These are phyloP conservation scores for Epinephelus cyanopodus DNA, from an alignment of 2,113 vertebrate genomes.

Conservation along the genomic window DNA sequence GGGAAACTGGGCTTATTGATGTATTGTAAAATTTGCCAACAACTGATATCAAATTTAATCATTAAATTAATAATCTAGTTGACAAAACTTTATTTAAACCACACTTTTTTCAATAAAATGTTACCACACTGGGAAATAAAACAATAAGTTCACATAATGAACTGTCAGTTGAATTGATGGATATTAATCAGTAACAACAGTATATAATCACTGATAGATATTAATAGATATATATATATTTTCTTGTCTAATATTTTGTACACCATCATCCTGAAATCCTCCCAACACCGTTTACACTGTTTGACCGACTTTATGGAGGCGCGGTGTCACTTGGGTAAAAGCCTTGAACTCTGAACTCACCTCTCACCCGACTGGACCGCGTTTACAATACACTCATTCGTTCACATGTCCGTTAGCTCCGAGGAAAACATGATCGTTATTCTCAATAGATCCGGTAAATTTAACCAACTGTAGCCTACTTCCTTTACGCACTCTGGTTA, in stretches of 20 bases:
- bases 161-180: neutral
- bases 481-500: neutral
- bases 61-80: neutral
- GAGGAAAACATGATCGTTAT: neutral
- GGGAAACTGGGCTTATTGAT: too few species aligned
- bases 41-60: neutral
- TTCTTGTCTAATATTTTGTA: neutral
- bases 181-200: neutral
- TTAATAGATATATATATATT: too few species aligned
- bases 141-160: too few species aligned
- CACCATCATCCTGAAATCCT: neutral
- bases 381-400: neutral
- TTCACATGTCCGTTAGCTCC: neutral
- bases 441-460: neutral
- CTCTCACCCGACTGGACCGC: neutral
- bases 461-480: neutral
- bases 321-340: neutral
- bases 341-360: slow-evolving; percentile 19
- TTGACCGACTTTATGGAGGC: neutral
- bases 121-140: neutral
- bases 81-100: neutral
- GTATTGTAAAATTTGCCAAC: too few species aligned
- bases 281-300: neutral
- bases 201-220: neutral
- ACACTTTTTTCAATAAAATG: neutral